Evolutionary conservation across 2,113 vertebrate species (phyloP).

Genomic region (Pelmatolapia mariae): DNA sequence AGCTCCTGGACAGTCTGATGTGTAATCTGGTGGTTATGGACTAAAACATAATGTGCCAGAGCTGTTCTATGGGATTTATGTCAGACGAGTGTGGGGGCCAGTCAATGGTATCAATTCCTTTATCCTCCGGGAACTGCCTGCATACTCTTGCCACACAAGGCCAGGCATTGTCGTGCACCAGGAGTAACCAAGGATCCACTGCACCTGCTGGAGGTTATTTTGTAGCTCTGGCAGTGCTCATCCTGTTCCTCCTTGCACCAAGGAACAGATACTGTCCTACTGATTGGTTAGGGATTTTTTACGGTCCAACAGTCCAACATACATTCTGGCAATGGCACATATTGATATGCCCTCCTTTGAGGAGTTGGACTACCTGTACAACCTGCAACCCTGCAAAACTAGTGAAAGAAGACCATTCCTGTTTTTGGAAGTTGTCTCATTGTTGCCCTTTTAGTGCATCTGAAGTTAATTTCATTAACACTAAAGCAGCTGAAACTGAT

Average conservation of each 20-base stretch:
- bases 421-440: background rate
- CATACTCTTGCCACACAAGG: background rate
- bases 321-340: fast-evolving
- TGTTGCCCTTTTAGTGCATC: background rate
- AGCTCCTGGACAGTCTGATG: background rate
- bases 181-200: background rate
- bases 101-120: background rate
- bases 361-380: background rate
- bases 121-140: background rate
- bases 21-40: background rate
- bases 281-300: background rate
- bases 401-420: background rate
- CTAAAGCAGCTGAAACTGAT: background rate
- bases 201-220: background rate
- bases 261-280: background rate
- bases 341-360: background rate
- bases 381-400: background rate
- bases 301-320: background rate
- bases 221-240: fast-evolving
- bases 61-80: background rate
- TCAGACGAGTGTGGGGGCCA: background rate
- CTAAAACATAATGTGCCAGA: background rate
- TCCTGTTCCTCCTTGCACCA: background rate
- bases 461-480: background rate
- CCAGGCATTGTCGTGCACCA: background rate